phyloP scores from a whole-genome alignment of 2,888 invertebrate genomes.

The Tetanocera ferruginea region DNA sequence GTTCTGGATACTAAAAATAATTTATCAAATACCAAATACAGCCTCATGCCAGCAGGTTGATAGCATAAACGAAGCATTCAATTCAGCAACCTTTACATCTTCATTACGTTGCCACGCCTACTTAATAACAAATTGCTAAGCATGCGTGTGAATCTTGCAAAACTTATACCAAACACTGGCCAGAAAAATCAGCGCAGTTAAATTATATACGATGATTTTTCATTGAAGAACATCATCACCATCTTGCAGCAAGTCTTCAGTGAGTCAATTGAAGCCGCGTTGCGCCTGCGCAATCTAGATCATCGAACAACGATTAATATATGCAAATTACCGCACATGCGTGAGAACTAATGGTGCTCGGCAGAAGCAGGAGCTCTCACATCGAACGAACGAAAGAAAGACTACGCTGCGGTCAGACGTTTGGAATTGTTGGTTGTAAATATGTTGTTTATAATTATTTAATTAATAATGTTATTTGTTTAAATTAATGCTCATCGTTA shows the following conservation, averaged over 20 bases:
- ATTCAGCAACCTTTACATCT: constrained; percentile 28
- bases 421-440: constrained; percentile 9
- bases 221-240: constrained; percentile 10
- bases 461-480: constrained; percentile 16
- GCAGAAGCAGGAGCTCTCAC: background rate
- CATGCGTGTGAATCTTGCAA: constrained; percentile 49
- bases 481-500: background rate
- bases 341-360: constrained; percentile 48
- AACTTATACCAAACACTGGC: constrained; percentile 9
- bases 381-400: background rate
- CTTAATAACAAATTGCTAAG: constrained; percentile 45
- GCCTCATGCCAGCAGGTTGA: background rate
- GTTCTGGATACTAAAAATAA: background rate
- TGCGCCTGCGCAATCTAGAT: constrained; percentile 18
- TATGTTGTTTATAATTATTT: constrained; percentile 7
- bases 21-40: background rate
- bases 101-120: constrained; percentile 46
- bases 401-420: background rate
- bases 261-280: constrained; percentile 40
- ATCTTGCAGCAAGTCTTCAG: constrained; percentile 15
- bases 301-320: constrained; percentile 44
- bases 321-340: constrained; percentile 53
- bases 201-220: constrained; percentile 13
- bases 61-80: background rate
- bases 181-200: constrained; percentile 7